Conservation (phyloP, 2,888 invertebrate genomes). For the Anarsia innoxiella region DNA sequence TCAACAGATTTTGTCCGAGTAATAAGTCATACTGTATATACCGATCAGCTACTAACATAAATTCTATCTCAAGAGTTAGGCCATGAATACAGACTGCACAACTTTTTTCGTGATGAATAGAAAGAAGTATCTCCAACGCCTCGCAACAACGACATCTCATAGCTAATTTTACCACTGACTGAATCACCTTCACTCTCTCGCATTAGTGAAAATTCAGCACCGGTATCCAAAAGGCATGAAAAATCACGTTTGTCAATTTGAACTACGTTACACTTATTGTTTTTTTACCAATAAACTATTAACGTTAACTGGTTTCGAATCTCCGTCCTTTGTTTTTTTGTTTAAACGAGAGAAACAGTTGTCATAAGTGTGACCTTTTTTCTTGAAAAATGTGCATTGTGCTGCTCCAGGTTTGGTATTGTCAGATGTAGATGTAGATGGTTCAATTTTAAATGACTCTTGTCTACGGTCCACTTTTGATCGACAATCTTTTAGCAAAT, state of each 20-base stretch:
- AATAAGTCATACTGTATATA: neutral
- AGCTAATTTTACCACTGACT: neutral
- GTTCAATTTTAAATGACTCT: neutral
- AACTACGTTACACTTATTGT: neutral
- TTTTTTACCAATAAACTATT: neutral
- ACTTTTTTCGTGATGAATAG: neutral
- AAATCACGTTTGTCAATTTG: conserved; percentile 3
- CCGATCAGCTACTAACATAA: neutral
- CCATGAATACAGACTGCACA: neutral
- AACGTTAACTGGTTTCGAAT: neutral
- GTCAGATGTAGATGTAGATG: neutral
- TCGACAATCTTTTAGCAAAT: conserved; percentile 10
- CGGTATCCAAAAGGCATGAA: conserved; percentile 1
- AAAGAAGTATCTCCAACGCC: neutral
- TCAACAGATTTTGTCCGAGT: conserved; percentile 12
- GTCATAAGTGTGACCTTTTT: conserved; percentile 8
- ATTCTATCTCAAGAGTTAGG: neutral
- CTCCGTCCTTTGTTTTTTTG: neutral
- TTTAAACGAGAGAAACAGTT: conserved; percentile 10
- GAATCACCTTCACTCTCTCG: neutral
- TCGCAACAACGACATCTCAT: neutral
- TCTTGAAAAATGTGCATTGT: conserved; percentile 9
- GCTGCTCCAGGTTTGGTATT: neutral
- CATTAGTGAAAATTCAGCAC: neutral
- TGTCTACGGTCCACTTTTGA: too few relatives aligned